These are phyloP conservation scores for Gasterosteus nipponicus DNA, from an alignment of 2,113 vertebrate species.

Conservation along the genomic window DNA sequence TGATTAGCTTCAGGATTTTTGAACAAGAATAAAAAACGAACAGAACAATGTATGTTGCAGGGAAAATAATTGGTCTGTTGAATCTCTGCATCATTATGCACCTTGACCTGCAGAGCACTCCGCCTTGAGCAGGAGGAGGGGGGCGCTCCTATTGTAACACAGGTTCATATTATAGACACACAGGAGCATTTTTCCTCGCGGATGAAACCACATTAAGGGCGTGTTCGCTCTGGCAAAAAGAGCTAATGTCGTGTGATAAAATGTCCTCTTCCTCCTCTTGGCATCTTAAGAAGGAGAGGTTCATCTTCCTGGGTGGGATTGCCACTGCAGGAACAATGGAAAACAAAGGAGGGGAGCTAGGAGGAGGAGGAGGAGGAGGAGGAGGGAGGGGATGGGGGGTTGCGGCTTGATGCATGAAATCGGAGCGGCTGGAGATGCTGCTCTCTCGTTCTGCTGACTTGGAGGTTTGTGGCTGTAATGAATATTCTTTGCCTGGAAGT, in stretches of 20 bases:
- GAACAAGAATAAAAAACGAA: background rate
- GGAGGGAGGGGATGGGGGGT: no score
- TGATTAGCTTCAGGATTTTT: background rate
- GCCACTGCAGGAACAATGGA: constrained; percentile 50
- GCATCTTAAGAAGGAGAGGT: constrained; percentile 11
- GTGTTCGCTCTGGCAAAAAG: constrained; percentile 25
- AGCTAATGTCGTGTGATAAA: constrained; percentile 45
- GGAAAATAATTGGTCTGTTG: background rate
- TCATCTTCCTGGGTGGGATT: constrained; percentile 15
- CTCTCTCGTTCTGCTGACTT: constrained; percentile 69
- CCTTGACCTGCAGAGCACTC: constrained; percentile 42
- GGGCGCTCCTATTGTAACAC: constrained; percentile 37
- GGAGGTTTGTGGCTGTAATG: constrained; percentile 65
- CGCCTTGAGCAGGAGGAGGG: constrained; percentile 10
- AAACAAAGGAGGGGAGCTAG: constrained; percentile 53
- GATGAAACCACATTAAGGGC: constrained; percentile 42
- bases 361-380: constrained; percentile 31
- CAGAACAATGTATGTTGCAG: background rate
- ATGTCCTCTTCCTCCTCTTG: constrained; percentile 26
- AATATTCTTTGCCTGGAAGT: constrained; percentile 57
- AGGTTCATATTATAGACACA: constrained; percentile 15
- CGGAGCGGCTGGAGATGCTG: constrained; percentile 52
- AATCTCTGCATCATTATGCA: constrained; percentile 26
- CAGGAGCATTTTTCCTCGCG: constrained; percentile 41
- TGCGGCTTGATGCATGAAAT: constrained; percentile 62